Base-by-base conservation (phyloP, 1,140 invertebrate species). In the Halesus radiatus region DNA sequence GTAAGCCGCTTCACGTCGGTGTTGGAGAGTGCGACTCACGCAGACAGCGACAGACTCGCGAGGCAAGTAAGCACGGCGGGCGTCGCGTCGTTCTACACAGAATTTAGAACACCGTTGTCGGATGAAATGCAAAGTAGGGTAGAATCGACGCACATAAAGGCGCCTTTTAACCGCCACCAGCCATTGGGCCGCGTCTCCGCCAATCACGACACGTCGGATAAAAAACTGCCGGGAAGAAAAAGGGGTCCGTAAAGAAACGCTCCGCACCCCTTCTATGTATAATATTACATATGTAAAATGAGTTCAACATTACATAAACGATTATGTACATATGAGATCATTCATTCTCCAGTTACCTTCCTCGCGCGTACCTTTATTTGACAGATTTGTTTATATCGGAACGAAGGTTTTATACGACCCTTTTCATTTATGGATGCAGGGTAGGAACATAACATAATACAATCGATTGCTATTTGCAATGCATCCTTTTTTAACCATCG, bases 81-180 rank as follows among this genome's bases (percentile, higher is more conserved):
- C 7, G 7, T 7, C 4, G 37, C 37, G 10, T 45, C 37, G 37
- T 10, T 8, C 37, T 1, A 37, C 32, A 37, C 37, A 13, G 73
- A 16, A 16, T 54, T 6, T n/a, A 78, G 80, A 83, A 83, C 80
- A 54, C 78, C 78, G 79, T 79, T 79, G 82, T 81, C 82, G 77
- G 80, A 80, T 66, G 64, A 81, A 83, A 83, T 83, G 82, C 82
- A 83, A 83, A 83, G 82, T 77, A 83, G 82, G 82, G 82, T 81
- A 74, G 80, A 83, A 83, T 80, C 80, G 80, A 75, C 78, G 82
- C 82, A 81, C 68, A 81, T 60, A 83, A 77, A 81, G 77, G 80
- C 82, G 76, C 79, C 79, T 80, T 83, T 83, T 79, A 81, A 72
- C 53, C 26, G 53, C 66, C 53, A 62, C 53, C 66, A 56, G 13